Evolutionary conservation across 2,797 vertebrate species (phyloP).

Genomic region (Gallirallus australis): DNA sequence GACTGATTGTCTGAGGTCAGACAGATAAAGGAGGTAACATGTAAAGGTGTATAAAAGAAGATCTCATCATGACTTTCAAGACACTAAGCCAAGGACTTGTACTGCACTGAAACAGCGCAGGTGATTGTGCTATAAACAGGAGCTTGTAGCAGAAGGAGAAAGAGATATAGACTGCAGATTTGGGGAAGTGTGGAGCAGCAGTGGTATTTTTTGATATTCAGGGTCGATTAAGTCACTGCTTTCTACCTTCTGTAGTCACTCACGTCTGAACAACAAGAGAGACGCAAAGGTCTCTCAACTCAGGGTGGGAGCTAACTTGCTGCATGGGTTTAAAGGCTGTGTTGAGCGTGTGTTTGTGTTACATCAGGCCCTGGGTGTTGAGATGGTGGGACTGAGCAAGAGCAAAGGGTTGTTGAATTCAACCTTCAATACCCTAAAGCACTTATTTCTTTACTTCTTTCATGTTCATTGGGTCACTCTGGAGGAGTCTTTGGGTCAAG

Average conservation of each 20-base stretch:
- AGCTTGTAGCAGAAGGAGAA: not conserved
- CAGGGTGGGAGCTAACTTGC: not conserved
- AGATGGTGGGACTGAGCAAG: not conserved
- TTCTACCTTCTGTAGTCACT: not conserved
- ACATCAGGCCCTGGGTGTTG: not conserved
- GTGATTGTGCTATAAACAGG: conserved; percentile 7
- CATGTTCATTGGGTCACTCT: not conserved
- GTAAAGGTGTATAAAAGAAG: conserved; percentile 2
- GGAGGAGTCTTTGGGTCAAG: not conserved
- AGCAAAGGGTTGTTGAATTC: not conserved
- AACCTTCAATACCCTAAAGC: not conserved
- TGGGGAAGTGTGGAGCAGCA: not conserved
- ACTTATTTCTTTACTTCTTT: not conserved
- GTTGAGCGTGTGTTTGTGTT: rapidly evolving
- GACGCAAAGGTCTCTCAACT: not conserved
- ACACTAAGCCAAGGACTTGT: not conserved
- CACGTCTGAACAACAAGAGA: not conserved
- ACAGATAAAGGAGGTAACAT: not conserved
- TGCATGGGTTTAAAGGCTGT: not conserved
- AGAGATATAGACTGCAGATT: not conserved
- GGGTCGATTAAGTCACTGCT: not conserved
- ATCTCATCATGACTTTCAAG: conserved; percentile 31
- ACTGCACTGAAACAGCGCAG: not conserved
- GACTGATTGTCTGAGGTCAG: not conserved
- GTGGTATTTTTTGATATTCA: not conserved